Evolutionary conservation across 2,888 invertebrate genomes (phyloP).

Genomic region (Parnassius apollo): DNA sequence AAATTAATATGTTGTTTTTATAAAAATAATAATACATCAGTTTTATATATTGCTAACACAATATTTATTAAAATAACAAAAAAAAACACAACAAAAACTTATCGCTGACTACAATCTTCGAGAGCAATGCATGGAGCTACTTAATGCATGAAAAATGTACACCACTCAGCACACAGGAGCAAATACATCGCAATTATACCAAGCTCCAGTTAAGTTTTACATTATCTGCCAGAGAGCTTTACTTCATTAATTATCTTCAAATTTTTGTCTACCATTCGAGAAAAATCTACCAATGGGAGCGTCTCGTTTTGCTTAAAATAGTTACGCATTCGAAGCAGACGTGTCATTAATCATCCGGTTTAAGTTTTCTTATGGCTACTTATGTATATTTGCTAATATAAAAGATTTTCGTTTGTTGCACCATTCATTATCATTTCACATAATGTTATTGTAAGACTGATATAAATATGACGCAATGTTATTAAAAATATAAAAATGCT

Average conservation of each 20-base stretch:
- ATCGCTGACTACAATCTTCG: slow-evolving; percentile 27
- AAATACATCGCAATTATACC: slow-evolving; percentile 56
- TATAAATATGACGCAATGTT: too few relatives aligned
- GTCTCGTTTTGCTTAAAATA: slow-evolving; percentile 63
- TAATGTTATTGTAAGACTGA: neutral
- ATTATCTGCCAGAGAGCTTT: slow-evolving; percentile 59
- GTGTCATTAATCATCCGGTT: slow-evolving; percentile 67
- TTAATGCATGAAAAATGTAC: slow-evolving; percentile 64
- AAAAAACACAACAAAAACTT: slow-evolving; percentile 19
- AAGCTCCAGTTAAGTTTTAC: slow-evolving; percentile 46
- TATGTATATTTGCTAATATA: slow-evolving; percentile 37
- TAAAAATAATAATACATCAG: too few relatives aligned
- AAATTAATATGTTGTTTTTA: too few relatives aligned
- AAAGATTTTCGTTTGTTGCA: slow-evolving; percentile 31
- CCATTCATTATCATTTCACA: slow-evolving; percentile 1
- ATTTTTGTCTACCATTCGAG: slow-evolving; percentile 70
- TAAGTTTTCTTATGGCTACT: slow-evolving; percentile 17
- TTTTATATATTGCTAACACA: too few relatives aligned
- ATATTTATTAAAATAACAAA: too few relatives aligned
- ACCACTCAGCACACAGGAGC: slow-evolving; percentile 60
- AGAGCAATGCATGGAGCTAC: slow-evolving; percentile 46
- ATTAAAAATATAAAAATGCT: too few relatives aligned
- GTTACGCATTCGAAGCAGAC: slow-evolving; percentile 60
- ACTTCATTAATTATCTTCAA: slow-evolving; percentile 70
- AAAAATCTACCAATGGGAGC: slow-evolving; percentile 67